Evolutionary conservation across 1,140 invertebrate species (phyloP).

Genomic region (Polypedilum vanderplanki): DNA sequence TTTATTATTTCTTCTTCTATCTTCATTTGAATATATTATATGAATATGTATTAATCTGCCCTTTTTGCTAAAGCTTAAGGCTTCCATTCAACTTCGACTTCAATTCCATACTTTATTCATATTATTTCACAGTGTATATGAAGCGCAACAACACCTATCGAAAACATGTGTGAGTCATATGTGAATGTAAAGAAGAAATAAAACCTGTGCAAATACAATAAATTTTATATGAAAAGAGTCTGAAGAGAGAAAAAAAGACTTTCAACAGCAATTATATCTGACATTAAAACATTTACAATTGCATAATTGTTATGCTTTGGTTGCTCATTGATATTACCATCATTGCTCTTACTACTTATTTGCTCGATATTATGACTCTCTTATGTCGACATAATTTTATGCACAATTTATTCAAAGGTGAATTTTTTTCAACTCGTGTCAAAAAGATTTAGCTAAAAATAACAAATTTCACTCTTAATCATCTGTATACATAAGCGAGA

Average conservation of each 20-base stretch:
- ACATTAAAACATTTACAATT: constrained; percentile 14
- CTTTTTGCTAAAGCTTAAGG: not conserved
- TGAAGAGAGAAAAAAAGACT: not conserved
- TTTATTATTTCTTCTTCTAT: too few relatives aligned
- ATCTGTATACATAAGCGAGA: not conserved
- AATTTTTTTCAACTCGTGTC: not conserved
- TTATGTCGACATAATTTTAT: not conserved
- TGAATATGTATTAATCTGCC: not conserved
- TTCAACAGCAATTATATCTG: not conserved
- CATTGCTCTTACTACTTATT: not conserved
- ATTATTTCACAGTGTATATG: not conserved
- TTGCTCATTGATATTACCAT: constrained; percentile 4
- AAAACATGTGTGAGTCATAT: constrained; percentile 9
- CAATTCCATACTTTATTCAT: not conserved
- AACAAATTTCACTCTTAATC: not conserved
- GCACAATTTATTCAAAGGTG: not conserved
- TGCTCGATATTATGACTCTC: not conserved
- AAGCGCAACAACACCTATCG: not conserved
- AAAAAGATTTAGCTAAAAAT: not conserved
- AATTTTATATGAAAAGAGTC: not conserved
- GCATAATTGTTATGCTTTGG: not conserved
- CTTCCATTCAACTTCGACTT: constrained; percentile 11
- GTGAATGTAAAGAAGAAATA: constrained; percentile 12
- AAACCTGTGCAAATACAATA: not conserved
- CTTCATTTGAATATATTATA: too few relatives aligned